Percentiles rank a stretch among this genome's conserved stretches.
These are phyloP conservation scores for Gallinago stenura DNA, from an alignment of 2,797 vertebrate species.

Conservation along the genomic window DNA sequence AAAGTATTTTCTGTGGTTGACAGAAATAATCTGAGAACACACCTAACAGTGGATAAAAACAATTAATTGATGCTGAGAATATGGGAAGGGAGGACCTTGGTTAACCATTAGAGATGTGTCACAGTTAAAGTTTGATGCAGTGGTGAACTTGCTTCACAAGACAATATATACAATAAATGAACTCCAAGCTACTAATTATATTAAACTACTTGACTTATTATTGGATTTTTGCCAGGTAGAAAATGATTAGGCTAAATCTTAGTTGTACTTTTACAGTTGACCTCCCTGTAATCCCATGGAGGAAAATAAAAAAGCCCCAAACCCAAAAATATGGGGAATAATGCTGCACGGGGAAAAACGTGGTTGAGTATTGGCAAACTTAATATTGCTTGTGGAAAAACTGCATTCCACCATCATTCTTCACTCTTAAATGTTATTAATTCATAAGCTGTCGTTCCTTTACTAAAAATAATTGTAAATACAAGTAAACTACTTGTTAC, in stretches of 20 bases:
- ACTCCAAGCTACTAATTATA: slow-evolving; percentile 4
- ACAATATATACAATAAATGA: neutral
- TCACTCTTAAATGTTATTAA: neutral
- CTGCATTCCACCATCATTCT: neutral
- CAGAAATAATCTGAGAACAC: neutral
- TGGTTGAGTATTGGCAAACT: neutral
- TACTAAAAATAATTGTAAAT: neutral
- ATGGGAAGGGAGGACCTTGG: neutral
- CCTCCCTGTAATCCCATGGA: slow-evolving; percentile 35
- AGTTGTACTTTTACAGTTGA: slow-evolving; percentile 54
- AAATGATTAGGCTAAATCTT: slow-evolving; percentile 39
- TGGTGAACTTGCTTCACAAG: neutral
- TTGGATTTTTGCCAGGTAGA: slow-evolving; percentile 37
- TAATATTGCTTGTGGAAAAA: neutral
- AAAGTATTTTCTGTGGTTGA: neutral
- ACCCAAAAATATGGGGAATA: neutral
- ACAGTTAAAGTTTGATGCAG: slow-evolving; percentile 2
- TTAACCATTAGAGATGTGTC: slow-evolving; percentile 31
- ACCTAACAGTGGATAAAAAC: neutral
- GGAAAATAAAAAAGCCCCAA: neutral
- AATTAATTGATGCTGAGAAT: neutral
- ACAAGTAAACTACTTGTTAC: neutral
- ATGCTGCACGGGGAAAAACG: neutral
- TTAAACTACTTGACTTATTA: neutral
- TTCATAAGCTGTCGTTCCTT: neutral